Percentiles rank a stretch among this genome's conserved stretches.
phyloP scores from a whole-genome alignment of 2,888 invertebrate species.

The Acleris sparsana region DNA sequence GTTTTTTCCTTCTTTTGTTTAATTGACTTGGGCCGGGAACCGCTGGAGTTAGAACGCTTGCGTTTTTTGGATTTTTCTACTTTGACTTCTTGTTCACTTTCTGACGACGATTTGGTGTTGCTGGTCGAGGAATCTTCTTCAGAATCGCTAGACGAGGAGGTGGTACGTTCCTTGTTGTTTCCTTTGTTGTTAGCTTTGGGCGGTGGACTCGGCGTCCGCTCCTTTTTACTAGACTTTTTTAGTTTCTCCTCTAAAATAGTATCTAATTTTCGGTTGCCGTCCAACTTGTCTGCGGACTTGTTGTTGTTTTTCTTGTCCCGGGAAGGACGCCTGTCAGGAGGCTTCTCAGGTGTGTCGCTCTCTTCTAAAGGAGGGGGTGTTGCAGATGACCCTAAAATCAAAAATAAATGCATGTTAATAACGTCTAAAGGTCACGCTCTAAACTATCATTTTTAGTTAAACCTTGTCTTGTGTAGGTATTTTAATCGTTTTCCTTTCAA shows the following conservation, averaged over 20 bases:
- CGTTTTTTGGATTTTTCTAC: slow-evolving; percentile 64
- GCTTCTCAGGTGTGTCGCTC: slow-evolving; percentile 68
- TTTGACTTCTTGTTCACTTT: slow-evolving; percentile 55
- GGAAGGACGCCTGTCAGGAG: slow-evolving; percentile 59
- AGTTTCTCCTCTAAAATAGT: slow-evolving; percentile 64
- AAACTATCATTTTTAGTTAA: too few relatives aligned
- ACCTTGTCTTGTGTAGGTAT: too few relatives aligned
- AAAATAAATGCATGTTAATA: not conserved
- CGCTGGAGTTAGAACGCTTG: slow-evolving; percentile 68
- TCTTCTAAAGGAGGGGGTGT: slow-evolving; percentile 67
- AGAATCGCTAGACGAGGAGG: slow-evolving; percentile 69
- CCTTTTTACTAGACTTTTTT: slow-evolving; percentile 60
- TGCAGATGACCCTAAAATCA: slow-evolving; percentile 61
- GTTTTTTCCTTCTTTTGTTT: slow-evolving; percentile 58
- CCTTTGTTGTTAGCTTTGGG: slow-evolving; percentile 49
- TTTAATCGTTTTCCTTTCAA: too few relatives aligned
- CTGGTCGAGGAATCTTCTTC: slow-evolving; percentile 65
- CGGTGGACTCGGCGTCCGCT: slow-evolving; percentile 65
- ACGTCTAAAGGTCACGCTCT: not conserved
- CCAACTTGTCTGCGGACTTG: slow-evolving; percentile 63
- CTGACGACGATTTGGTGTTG: slow-evolving; percentile 58
- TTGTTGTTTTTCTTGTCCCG: slow-evolving; percentile 68
- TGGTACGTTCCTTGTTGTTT: slow-evolving; percentile 67
- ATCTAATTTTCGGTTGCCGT: slow-evolving; percentile 62
- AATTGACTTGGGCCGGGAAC: slow-evolving; percentile 62